These are phyloP conservation scores for Passerculus sandwichensis DNA, from an alignment of 2,797 vertebrate species.

Conservation along the genomic window DNA sequence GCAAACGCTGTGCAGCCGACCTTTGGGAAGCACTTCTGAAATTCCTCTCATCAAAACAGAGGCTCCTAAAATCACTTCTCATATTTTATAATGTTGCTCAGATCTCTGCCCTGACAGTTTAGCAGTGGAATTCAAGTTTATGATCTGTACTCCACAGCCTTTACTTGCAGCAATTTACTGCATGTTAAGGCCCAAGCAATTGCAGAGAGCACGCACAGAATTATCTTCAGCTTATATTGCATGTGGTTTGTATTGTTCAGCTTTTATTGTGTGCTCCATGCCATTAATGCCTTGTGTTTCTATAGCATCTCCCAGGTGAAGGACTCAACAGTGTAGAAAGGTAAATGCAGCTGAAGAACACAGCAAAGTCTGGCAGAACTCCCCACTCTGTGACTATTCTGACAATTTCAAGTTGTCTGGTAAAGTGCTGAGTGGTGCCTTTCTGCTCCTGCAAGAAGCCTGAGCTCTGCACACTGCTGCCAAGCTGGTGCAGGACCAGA, in stretches of 20 bases:
- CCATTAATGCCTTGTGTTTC: not conserved
- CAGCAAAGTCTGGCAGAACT: not conserved
- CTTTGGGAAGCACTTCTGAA: slow-evolving; percentile 37
- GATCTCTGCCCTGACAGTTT: not conserved
- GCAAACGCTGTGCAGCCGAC: not conserved
- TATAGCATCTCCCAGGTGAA: not conserved
- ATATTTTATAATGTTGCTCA: not conserved
- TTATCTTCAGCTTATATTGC: not conserved
- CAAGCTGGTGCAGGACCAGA: slow-evolving; percentile 50
- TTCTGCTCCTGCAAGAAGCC: not conserved
- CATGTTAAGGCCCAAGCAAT: not conserved
- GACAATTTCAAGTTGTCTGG: not conserved
- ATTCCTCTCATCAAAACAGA: slow-evolving; percentile 34
- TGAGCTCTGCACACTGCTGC: not conserved
- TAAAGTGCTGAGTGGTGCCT: not conserved
- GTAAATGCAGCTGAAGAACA: not conserved
- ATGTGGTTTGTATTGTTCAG: not conserved
- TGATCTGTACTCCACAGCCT: not conserved
- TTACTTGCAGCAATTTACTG: not conserved
- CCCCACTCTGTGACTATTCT: not conserved
- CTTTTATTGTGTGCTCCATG: not conserved
- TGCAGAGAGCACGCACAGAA: not conserved
- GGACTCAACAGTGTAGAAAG: not conserved
- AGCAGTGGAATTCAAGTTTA: slow-evolving; percentile 15
- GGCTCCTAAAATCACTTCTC: slow-evolving; percentile 29